A percentile compares a stretch with the other conserved stretches of the same genome.
These are phyloP conservation scores for Eulacestoma nigropectus DNA, from an alignment of 2,113 vertebrate species.

Conservation along the genomic window DNA sequence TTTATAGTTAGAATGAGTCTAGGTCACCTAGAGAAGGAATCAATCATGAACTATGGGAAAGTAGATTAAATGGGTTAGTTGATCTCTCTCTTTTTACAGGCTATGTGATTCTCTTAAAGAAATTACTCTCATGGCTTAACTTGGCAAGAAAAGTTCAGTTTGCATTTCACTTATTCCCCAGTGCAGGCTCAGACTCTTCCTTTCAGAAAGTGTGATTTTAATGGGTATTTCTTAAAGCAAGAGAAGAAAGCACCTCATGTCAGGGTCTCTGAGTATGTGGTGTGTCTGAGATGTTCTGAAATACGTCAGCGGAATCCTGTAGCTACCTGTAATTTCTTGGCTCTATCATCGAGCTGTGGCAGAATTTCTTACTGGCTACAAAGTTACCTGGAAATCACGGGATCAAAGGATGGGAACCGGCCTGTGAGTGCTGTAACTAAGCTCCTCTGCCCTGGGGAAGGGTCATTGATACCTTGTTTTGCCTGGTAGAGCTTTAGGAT, in stretches of 20 bases:
- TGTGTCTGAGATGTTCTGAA: not conserved
- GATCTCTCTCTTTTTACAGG: not conserved
- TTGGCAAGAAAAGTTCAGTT: not conserved
- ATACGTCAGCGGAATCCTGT: not conserved
- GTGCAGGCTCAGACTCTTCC: not conserved
- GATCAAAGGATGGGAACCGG: rapidly evolving
- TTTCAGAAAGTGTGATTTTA: not conserved
- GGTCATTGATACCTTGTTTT: not conserved
- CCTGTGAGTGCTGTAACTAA: not conserved
- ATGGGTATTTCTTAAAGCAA: not conserved
- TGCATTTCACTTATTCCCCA: not conserved
- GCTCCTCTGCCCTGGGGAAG: not conserved
- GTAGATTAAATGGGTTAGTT: not conserved
- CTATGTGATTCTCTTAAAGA: not conserved
- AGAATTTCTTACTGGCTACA: not conserved
- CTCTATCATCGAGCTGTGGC: not conserved
- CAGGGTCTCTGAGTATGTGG: not conserved
- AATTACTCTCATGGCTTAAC: not conserved
- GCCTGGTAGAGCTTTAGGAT: not conserved
- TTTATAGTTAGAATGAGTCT: not conserved
- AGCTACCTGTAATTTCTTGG: not conserved
- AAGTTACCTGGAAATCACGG: not conserved
- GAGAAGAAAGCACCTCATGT: not conserved
- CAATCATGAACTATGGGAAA: not conserved
- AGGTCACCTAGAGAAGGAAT: not conserved